Conservation (phyloP, 2,797 vertebrate genomes). For the Rhinophrynus dorsalis region DNA sequence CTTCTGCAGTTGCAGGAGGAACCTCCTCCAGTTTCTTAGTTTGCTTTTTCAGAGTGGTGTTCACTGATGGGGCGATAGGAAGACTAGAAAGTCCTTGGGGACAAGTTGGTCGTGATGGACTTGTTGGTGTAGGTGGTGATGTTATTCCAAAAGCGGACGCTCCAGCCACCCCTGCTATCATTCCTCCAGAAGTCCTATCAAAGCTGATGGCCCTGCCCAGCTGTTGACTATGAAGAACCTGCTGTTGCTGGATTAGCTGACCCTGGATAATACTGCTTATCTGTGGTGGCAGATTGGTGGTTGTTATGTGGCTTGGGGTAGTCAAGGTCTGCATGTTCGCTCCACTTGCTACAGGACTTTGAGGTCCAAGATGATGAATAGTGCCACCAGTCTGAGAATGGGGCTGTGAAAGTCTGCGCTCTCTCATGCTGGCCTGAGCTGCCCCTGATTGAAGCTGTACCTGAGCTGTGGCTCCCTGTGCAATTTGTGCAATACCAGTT, state of each 20-base stretch:
- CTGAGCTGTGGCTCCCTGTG: conserved; percentile 77
- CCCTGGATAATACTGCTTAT: conserved; percentile 98
- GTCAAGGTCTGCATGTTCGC: conserved; percentile 77
- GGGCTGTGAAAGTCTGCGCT: conserved; percentile 90
- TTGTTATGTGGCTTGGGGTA: conserved; percentile 90
- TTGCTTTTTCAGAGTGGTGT: conserved; percentile 75
- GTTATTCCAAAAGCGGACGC: conserved; percentile 82
- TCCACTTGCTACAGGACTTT: conserved; percentile 85
- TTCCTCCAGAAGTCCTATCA: conserved; percentile 78
- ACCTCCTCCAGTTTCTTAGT: conserved; percentile 92
- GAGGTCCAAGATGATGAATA: conserved; percentile 92
- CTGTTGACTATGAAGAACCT: conserved; percentile 70
- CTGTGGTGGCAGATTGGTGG: conserved; percentile 90
- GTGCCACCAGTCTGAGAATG: conserved; percentile 93
- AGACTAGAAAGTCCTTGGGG: conserved; percentile 78
- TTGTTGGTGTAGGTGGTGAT: conserved; percentile 81
- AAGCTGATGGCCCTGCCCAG: conserved; percentile 77
- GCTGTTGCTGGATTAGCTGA: conserved; percentile 81
- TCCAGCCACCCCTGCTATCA: conserved; percentile 79
- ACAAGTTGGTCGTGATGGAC: conserved; percentile 81
- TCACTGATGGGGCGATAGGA: conserved; percentile 72
- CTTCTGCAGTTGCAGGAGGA: conserved; percentile 86
- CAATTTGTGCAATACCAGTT: conserved; percentile 80
- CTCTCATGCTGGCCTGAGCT: conserved; percentile 73
- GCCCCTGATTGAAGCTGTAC: conserved; percentile 74